Base-by-base conservation (phyloP, 1,140 invertebrate genomes). In the Megalonaias nervosa region DNA sequence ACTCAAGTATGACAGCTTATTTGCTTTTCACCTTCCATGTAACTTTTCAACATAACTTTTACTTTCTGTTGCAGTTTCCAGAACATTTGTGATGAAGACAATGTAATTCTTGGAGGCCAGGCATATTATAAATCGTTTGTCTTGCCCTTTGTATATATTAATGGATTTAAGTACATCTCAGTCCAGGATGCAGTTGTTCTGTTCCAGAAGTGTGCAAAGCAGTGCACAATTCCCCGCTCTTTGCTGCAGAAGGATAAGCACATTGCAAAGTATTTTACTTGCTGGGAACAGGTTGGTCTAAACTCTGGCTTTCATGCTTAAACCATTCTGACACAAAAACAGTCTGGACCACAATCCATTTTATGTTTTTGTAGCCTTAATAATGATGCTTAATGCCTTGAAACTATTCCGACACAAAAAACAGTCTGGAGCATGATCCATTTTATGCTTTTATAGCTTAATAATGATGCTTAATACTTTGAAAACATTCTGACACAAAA, bases 61-160 rank as follows among this genome's bases (percentile, higher is more conserved):
- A 48, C 11, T 48, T 48, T 48, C 38, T 48, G 38, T 48, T 48
- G 38, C 56, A 77, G 75, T 19, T 77, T 72, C 38, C 69, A 77
- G 59, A 26, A 72, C 58, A 66, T 77, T 13, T 70, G 73, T 57
- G 75, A 77, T 77, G 75, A 77, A 64, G 75, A 77, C 57, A 38
- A 72, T 48, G 14, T 77, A 56, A 66, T 72, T 16, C 66, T 77
- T 9, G 75, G 75, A 23, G 75, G 75, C 11, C 55, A 72, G 4
- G 68, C 68, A 21, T 66, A 77, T 58, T 77, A 72, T 58, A 67
- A 59, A 19, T 64, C 72, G 16, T 77, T 67, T 61, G 31, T 31
- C 14, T 21, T 77, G 58, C 75, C 75, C 59, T 77, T 77, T 72
- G 75, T 77, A 2, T 77, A 77, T 65, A 73, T 72, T 58, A 77